Evolutionary conservation across 2,888 invertebrate species (phyloP).

Genomic region (Cephus pulcher): DNA sequence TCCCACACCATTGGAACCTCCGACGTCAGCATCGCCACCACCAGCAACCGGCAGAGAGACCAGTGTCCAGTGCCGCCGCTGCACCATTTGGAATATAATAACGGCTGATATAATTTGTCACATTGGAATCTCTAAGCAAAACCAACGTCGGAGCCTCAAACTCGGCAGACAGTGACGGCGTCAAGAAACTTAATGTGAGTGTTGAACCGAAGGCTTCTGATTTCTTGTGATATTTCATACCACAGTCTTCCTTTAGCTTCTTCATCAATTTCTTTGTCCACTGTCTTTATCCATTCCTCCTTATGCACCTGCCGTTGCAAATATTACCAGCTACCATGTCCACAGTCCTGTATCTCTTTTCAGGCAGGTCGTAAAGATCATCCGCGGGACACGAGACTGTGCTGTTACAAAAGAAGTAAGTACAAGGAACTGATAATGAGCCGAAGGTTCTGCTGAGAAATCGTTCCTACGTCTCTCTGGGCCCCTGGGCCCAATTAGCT

Average conservation of each 20-base stretch:
- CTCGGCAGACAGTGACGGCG: not conserved
- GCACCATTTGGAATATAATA: not conserved
- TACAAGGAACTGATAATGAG: not conserved
- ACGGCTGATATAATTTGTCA: not conserved
- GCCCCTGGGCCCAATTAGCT: not conserved
- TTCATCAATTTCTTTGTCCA: not conserved
- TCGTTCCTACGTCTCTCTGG: not conserved
- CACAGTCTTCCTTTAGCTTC: not conserved
- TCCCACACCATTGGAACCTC: not conserved
- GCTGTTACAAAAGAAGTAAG: not conserved
- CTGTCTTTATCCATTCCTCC: not conserved
- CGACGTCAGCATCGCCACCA: not conserved
- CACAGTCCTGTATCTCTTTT: not conserved
- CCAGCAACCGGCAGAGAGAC: not conserved
- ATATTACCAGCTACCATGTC: not conserved
- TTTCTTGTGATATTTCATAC: not conserved
- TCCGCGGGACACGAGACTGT: not conserved
- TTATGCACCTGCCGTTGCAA: not conserved
- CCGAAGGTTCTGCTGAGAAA: not conserved
- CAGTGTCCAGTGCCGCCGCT: not conserved
- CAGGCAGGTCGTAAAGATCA: not conserved
- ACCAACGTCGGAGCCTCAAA: not conserved
- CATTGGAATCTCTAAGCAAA: not conserved
- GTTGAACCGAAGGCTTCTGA: not conserved
- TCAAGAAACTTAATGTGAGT: not conserved